Base-by-base conservation (phyloP, 2,113 vertebrate species). In the Natator depressus region DNA sequence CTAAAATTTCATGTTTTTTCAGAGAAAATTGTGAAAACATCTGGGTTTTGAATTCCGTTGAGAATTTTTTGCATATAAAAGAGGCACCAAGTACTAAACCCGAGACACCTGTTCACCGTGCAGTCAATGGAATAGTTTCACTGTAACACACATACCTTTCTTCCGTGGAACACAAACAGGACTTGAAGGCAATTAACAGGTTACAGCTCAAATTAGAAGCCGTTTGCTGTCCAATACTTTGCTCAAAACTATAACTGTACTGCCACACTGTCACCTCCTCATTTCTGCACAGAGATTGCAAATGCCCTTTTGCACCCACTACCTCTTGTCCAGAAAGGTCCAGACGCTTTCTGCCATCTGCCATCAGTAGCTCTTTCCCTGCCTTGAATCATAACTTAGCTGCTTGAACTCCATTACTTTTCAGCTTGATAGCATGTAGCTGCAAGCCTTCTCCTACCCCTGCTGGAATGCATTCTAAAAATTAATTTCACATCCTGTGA, bases 381-480 rank as follows among this genome's bases (percentile, higher is more conserved):
- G 3, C n/a, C 46, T 85, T 54, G 55, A 53, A 8, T 25, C 53
- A 31, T 0, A 1, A 12, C 29, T 0, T 2, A 62, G 51, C 76
- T 42, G 11, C 25, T 25, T 35, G 84, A 94, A 50, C 82, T 19
- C 79, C 17, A 2, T 19, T 42, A 59, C 80, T 79, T 72, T 46
- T 16, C 83, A n/a, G 84, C 57, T 6, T 2, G 25, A 10, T 0
- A 7, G 89, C 86, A 3, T 0, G 5, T 8, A 87, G 55, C 83
- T 81, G 12, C 50, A 5, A 79, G 90, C 49, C 16, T 25, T 20
- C 5, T 78, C 82, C 86, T 27, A 3, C 76, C 25, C 3, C 65
- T 11, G 42, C n/a, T 25, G 3, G 5, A 62, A 72, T 2, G 25
- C 29, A 2, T 35, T 47, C 42, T 10, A 4, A 31, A 82, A 80